These are phyloP conservation scores for Auanema sp. DNA, from an alignment of 2,888 invertebrate genomes.

Conservation along the genomic window DNA sequence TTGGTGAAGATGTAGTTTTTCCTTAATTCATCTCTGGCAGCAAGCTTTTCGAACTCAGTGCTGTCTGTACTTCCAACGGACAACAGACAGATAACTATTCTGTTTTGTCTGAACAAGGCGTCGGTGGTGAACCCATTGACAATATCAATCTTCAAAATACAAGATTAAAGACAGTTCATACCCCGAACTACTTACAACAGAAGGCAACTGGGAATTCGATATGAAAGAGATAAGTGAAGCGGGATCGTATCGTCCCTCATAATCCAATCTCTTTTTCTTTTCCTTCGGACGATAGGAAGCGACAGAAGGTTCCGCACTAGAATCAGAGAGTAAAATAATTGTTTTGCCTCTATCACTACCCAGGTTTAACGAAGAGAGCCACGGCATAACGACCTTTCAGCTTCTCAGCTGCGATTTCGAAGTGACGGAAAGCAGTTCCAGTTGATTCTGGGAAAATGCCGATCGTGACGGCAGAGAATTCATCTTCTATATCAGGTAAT, in stretches of 20 bases:
- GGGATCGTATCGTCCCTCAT: conserved; percentile 49
- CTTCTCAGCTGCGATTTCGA: conserved; percentile 45
- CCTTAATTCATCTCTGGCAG: conserved; percentile 30
- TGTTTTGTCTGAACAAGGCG: conserved; percentile 43
- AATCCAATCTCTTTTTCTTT: conserved; percentile 44
- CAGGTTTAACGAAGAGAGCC: conserved; percentile 31
- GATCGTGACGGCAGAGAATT: conserved; percentile 45
- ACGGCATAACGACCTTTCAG: conserved; percentile 55
- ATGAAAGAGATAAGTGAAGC: conserved; percentile 48
- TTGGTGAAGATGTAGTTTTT: conserved; percentile 31
- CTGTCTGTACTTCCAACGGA: conserved; percentile 12
- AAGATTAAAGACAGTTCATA: conserved; percentile 3
- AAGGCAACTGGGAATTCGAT: conserved; percentile 43
- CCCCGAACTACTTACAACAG: conserved; percentile 34
- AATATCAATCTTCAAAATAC: conserved; percentile 48
- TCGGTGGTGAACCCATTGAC: conserved; percentile 54
- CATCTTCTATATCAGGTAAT: neutral
- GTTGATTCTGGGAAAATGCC: conserved; percentile 43
- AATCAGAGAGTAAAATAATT: neutral
- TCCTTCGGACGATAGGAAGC: conserved; percentile 49
- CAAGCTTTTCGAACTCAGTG: conserved; percentile 30
- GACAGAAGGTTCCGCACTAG: conserved; percentile 28
- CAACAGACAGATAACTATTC: conserved; percentile 32
- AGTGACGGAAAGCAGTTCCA: conserved; percentile 38
- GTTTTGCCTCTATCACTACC: conserved; percentile 16